Conservation (phyloP, 2,888 invertebrate species). For the Polymixis lichenea region DNA sequence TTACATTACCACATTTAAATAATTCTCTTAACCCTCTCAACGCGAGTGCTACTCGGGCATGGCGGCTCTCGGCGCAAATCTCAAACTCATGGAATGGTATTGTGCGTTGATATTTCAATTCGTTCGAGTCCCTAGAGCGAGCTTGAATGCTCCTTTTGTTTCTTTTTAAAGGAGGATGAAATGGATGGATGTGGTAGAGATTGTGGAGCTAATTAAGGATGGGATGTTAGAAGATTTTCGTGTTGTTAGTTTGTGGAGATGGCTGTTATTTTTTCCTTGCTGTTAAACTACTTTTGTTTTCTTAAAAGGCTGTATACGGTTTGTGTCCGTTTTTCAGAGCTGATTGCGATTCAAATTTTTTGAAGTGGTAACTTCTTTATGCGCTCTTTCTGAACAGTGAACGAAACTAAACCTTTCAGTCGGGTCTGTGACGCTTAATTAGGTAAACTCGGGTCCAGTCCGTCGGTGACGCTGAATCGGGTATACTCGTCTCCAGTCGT, state of each 20-base stretch:
- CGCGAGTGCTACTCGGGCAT: slow-evolving; percentile 64
- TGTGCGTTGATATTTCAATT: slow-evolving; percentile 84
- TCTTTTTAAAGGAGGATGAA: slow-evolving; percentile 66
- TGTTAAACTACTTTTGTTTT: too few species aligned
- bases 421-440: too few species aligned
- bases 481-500: too few species aligned
- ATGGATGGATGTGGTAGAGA: slow-evolving; percentile 71
- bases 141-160: slow-evolving; percentile 83
- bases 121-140: slow-evolving; percentile 72
- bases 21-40: slow-evolving; percentile 72
- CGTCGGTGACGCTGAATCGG: too few species aligned
- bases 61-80: slow-evolving; percentile 70
- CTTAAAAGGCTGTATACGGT: too few species aligned
- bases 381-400: too few species aligned
- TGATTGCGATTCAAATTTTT: too few species aligned
- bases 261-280: background rate
- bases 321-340: too few species aligned
- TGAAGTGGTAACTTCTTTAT: too few species aligned
- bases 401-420: too few species aligned
- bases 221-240: slow-evolving; percentile 3
- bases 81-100: slow-evolving; percentile 74
- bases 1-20: slow-evolving; percentile 72
- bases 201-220: slow-evolving; percentile 38
- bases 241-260: slow-evolving; percentile 9
- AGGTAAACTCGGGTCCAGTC: too few species aligned